Evolutionary conservation across 2,113 vertebrate genomes (phyloP).

Genomic region (Microcebus murinus): DNA sequence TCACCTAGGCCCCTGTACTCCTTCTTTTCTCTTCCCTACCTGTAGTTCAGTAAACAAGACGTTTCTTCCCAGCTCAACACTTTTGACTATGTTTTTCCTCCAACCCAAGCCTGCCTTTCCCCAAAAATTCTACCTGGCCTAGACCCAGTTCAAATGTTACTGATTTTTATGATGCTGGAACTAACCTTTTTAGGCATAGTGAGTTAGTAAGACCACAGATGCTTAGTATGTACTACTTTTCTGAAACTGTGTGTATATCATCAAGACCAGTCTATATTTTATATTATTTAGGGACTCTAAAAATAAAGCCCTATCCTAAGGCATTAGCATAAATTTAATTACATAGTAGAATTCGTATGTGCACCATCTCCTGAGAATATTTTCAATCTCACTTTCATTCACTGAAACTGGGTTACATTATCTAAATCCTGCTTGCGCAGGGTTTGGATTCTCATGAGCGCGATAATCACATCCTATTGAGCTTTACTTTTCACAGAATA

Average conservation of each 20-base stretch:
- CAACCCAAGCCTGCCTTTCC: not conserved
- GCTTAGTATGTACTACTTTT: not conserved
- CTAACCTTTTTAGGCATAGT: not conserved
- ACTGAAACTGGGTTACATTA: not conserved
- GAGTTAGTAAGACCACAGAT: not conserved
- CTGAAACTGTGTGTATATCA: not conserved
- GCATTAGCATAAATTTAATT: conserved; percentile 44
- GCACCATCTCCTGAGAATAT: not conserved
- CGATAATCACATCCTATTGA: not conserved
- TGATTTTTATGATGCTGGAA: not conserved
- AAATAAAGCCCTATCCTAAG: conserved; percentile 34
- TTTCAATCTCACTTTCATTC: not conserved
- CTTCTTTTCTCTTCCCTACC: not conserved
- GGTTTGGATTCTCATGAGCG: conserved; percentile 9
- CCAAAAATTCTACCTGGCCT: not conserved
- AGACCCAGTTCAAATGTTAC: not conserved
- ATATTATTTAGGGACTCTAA: not conserved
- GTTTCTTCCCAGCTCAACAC: not conserved
- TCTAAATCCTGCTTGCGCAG: not conserved
- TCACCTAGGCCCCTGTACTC: not conserved
- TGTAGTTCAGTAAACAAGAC: not conserved
- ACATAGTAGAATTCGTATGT: not conserved
- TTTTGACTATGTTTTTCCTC: not conserved
- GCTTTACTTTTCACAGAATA: not conserved
- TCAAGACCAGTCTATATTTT: not conserved